Evolutionary conservation across 2,797 vertebrate genomes (phyloP), one percentile per base, ranked within the genome.

Genomic region (Iguana delicatissima): DNA sequence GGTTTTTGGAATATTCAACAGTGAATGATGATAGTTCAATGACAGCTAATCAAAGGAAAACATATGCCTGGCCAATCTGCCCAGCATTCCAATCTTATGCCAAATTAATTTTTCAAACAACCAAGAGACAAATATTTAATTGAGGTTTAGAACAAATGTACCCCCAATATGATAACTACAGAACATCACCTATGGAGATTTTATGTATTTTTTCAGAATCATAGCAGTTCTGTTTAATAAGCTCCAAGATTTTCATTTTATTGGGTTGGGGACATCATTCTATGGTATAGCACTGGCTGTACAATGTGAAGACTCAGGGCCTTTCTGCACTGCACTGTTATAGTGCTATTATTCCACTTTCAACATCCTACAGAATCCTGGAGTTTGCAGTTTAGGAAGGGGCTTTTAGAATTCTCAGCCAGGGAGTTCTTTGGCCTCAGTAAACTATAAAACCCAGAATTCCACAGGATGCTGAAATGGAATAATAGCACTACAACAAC

Each of bases 1-100:
- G 22, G n/a, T 79, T 59, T 55, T n/a, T 89, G 22, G 29, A 84
- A n/a, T 76, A 89, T 50, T 50, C 42, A 76, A 77, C 72, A 64
- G 24, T 29, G 74, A 50, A 20, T 84, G 32, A 79, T n/a, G 32
- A 46, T 16, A 29, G 50, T 59, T 13, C 73, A 89, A 32, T 59
- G 82, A 42, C 16, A 83, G 87, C 20, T 2, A 74, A 22, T 32
- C 9, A 46, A 83, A 42, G 35, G 55, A 26, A 10, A 35, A 85
- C 14, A 38, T 77, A 24, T 10, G 32, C 22, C 81, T 77, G 2
- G 59, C 35, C 69, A 52, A 52, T n/a, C n/a, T 9, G 38, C 20
- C 29, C 22, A 35, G 80, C 7, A 4, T n/a, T 35, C 72, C 24
- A 64, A 26, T 50, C 42, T 38, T 50, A 50, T 3, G 9, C 2